Base-by-base conservation (phyloP, 1,140 invertebrate genomes). In the Drosophila arawakana region DNA sequence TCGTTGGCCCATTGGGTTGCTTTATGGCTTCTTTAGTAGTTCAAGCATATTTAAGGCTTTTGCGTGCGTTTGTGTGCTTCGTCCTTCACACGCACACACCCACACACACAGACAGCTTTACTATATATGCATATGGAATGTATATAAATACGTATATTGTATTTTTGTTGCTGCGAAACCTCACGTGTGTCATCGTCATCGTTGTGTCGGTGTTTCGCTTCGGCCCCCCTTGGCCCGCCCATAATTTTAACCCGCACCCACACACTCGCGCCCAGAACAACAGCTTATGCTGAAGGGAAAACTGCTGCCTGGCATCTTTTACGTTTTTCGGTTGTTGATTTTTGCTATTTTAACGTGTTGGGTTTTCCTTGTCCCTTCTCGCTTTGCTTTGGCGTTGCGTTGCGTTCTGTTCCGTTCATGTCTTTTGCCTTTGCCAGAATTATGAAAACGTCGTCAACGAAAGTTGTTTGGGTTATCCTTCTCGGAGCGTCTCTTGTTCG, bases 11-110 rank as follows among this genome's bases (percentile, higher is more conserved):
- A 65, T 70, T 70, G 80, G 74, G 66, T 71, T 82, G 75, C 80
- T 81, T 82, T 82, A 82, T 81, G 80, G 80, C 80, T 82, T 82
- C 80, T 82, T 82, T 82, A 82, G 80, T 78, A 78, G 80, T 82
- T 81, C 61, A 74, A 81, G 80, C 80, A 81, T 81, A 81, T 81
- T 81, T 81, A 81, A 81, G 80, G 80, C 79, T 76, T 65, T 81
- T 81, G 66, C 75, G 74, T 81, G 73, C 63, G 78, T 81, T 55
- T 69, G 66, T 74, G 58, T 74, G 58, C 58, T 58, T 62, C 72
- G 72, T 72, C 69, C 61, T 76, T 76, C 69, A 72, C 73, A 72
- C 73, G 37, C 50, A 59, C 41, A 54, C 35, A 59, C 46, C 52
- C n/a, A 15, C 25, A 52, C 47, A 49, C 41, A 34, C 6, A 37